Evolutionary conservation across 2,113 vertebrate genomes (phyloP).

Genomic region (Cavia porcellus): DNA sequence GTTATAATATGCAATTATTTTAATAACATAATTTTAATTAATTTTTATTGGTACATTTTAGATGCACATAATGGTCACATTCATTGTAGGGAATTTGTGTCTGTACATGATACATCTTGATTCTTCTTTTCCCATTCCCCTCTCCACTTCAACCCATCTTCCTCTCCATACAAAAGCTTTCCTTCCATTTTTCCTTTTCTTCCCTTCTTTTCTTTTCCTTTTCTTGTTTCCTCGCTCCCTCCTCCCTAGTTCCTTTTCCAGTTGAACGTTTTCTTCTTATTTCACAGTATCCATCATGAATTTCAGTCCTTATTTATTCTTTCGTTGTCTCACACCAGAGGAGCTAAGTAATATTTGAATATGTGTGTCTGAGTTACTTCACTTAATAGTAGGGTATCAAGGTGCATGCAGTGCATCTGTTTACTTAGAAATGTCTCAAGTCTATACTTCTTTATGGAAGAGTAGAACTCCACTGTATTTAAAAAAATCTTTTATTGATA

Average conservation of each 20-base stretch:
- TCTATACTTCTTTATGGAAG: background rate
- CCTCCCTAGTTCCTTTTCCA: background rate
- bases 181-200: background rate
- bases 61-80: background rate
- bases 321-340: background rate
- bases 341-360: background rate
- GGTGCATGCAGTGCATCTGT: background rate
- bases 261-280: background rate
- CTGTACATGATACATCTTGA: background rate
- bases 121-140: background rate
- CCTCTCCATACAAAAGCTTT: background rate
- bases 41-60: background rate
- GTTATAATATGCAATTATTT: background rate
- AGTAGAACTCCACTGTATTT: background rate
- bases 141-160: background rate
- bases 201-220: background rate
- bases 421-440: background rate
- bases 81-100: background rate
- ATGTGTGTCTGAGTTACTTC: background rate
- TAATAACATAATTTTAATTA: background rate
- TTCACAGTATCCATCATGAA: background rate
- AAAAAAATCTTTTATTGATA: background rate
- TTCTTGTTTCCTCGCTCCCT: background rate
- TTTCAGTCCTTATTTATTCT: background rate
- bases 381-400: background rate